A percentile compares a stretch with the other conserved stretches of the same genome.
phyloP scores from a whole-genome alignment of 1,140 invertebrate genomes.

The Pinna nobilis region DNA sequence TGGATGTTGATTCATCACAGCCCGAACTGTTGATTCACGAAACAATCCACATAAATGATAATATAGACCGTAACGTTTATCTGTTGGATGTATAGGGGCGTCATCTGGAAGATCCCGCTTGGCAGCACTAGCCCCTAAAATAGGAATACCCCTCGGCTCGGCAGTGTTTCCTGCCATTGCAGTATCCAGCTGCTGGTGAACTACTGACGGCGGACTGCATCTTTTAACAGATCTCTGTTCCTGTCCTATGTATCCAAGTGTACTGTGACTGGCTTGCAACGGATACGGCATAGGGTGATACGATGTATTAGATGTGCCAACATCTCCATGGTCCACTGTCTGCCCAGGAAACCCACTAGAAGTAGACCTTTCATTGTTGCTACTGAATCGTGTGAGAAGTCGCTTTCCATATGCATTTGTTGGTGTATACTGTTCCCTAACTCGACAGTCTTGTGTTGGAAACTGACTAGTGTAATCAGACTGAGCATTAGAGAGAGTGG shows the following conservation, averaged over 20 bases:
- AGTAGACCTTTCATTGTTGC: background rate
- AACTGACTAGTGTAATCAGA: background rate
- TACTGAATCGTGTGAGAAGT: background rate
- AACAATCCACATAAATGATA: constrained; percentile 92
- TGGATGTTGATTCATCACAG: constrained; percentile 89
- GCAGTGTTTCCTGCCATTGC: too few relatives aligned
- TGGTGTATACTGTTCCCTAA: background rate
- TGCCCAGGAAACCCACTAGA: constrained; percentile 4
- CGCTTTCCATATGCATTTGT: background rate
- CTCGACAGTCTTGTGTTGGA: background rate
- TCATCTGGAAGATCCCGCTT: constrained; percentile 34
- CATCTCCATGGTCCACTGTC: background rate
- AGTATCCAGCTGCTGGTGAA: background rate
- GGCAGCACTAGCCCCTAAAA: background rate
- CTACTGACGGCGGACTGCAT: background rate
- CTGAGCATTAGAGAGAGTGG: too few relatives aligned
- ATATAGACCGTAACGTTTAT: constrained; percentile 84
- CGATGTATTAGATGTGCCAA: background rate
- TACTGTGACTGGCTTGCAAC: constrained; percentile 12
- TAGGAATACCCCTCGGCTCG: background rate
- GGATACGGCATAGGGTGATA: background rate
- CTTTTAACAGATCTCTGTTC: constrained; percentile 17
- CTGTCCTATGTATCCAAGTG: constrained; percentile 9
- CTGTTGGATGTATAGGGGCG: constrained; percentile 75
- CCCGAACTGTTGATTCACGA: constrained; percentile 89